phyloP scores from a whole-genome alignment of 2,797 vertebrate genomes.

The Siniperca undulata region DNA sequence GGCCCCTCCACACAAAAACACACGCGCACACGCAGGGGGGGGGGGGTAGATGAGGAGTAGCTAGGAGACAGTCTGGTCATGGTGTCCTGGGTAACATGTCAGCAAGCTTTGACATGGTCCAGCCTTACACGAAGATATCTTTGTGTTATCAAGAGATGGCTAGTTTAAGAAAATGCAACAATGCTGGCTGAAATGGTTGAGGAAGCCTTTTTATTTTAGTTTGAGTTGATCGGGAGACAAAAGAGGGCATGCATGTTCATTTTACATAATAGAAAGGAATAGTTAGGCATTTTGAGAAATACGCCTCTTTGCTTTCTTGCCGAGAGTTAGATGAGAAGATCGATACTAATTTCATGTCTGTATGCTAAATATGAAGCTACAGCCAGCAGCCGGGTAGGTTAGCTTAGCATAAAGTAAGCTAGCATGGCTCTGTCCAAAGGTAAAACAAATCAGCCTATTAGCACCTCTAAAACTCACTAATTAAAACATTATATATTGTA shows the following conservation, averaged over 20 bases:
- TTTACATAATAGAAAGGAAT: not conserved
- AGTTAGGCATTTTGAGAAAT: not conserved
- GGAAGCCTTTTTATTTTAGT: constrained; percentile 21
- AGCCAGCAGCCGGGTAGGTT: not conserved
- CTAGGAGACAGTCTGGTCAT: constrained; percentile 66
- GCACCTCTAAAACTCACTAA: not conserved
- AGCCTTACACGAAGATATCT: constrained; percentile 64
- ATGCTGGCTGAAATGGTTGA: not conserved
- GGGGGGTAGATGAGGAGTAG: constrained; percentile 27
- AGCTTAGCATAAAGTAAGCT: not conserved
- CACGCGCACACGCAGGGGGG: not conserved
- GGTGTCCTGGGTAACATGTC: constrained; percentile 76
- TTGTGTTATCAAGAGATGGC: constrained; percentile 47
- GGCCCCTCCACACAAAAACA: constrained; percentile 13
- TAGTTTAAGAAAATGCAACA: constrained; percentile 35
- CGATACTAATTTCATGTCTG: not conserved
- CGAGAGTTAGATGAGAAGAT: not conserved
- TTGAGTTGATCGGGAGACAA: not conserved
- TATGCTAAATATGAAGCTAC: not conserved
- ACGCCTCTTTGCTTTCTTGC: not conserved
- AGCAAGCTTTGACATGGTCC: constrained; percentile 73
- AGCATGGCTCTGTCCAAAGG: not conserved
- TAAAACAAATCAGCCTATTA: not conserved
- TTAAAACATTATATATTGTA: not conserved
- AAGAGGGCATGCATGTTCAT: not conserved